Percentiles rank a stretch among this genome's conserved stretches.
Evolutionary conservation across 2,113 vertebrate species (phyloP).

Genomic region (Cryptomyrus ogoouensis): DNA sequence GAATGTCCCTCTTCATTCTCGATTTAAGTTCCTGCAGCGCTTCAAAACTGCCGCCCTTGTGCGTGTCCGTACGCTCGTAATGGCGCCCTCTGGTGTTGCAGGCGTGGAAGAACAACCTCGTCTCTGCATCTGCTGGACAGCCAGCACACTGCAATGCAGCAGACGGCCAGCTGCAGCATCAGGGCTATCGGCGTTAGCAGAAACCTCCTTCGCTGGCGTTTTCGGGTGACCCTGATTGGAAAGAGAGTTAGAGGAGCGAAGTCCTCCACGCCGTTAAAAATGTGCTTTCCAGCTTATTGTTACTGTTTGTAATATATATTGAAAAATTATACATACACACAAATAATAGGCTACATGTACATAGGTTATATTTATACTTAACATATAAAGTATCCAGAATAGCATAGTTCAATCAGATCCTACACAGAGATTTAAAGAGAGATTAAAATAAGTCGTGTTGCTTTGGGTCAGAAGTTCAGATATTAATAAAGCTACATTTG

Average conservation of each 20-base stretch:
- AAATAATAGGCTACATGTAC: not conserved
- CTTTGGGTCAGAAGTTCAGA: not conserved
- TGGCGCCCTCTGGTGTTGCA: constrained; percentile 10
- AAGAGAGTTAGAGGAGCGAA: not conserved
- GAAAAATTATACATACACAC: not conserved
- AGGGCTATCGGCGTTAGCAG: not conserved
- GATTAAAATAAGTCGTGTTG: not conserved
- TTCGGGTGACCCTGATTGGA: not conserved
- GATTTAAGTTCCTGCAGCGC: not conserved
- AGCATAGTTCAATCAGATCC: not conserved
- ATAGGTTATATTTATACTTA: not conserved
- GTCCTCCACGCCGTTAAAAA: not conserved
- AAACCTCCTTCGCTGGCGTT: not conserved
- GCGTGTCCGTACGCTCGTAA: not conserved
- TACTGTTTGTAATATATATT: not conserved
- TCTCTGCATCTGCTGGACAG: not conserved
- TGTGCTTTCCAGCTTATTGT: not conserved
- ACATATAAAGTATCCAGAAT: not conserved
- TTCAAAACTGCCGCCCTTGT: not conserved
- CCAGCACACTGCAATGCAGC: constrained; percentile 22
- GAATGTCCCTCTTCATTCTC: not conserved
- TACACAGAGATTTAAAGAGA: not conserved
- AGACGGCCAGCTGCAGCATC: not conserved
- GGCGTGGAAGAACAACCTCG: not conserved
- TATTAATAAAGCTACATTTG: not conserved